phyloP scores from a whole-genome alignment of 2,797 vertebrate genomes.

The Esox masquinongy region DNA sequence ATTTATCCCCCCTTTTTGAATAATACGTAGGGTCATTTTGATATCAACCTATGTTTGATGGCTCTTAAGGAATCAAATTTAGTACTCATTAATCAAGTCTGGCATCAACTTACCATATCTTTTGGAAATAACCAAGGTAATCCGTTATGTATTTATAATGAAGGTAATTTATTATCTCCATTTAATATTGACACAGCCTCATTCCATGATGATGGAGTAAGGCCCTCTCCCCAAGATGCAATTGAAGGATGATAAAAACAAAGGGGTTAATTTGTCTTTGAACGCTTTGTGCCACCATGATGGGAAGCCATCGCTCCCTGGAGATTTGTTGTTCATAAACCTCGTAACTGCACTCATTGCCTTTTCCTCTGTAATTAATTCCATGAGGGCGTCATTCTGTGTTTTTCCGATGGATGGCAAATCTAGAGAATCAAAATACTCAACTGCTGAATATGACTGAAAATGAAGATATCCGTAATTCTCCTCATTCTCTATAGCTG shows the following conservation, averaged over 20 bases:
- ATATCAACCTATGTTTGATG: constrained; percentile 18
- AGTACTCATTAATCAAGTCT: constrained; percentile 8
- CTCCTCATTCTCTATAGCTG: no score
- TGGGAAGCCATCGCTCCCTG: constrained; percentile 7
- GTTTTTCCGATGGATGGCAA: not conserved
- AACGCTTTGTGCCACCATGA: constrained; percentile 29
- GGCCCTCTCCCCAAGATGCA: not conserved
- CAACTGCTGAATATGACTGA: no score
- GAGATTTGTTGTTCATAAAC: constrained; percentile 20
- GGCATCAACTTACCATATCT: constrained; percentile 9
- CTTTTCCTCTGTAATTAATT: not conserved
- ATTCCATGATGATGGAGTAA: constrained; percentile 2
- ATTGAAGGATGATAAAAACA: constrained; percentile 14
- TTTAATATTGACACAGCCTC: constrained; percentile 32
- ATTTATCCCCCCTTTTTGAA: constrained; percentile 3
- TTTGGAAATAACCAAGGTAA: constrained; percentile 23
- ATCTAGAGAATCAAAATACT: not conserved
- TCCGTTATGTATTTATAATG: no score
- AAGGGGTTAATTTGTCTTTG: constrained; percentile 1
- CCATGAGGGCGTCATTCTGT: constrained; percentile 1
- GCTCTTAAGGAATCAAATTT: constrained; percentile 17
- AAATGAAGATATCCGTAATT: no score
- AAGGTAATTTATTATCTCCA: constrained; percentile 13
- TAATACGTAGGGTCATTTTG: constrained; percentile 5
- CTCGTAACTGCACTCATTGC: not conserved